A percentile compares a stretch with the other conserved stretches of the same genome.
Evolutionary conservation across 2,888 invertebrate species (phyloP).

Genomic region (Asteroscopus sphinx): DNA sequence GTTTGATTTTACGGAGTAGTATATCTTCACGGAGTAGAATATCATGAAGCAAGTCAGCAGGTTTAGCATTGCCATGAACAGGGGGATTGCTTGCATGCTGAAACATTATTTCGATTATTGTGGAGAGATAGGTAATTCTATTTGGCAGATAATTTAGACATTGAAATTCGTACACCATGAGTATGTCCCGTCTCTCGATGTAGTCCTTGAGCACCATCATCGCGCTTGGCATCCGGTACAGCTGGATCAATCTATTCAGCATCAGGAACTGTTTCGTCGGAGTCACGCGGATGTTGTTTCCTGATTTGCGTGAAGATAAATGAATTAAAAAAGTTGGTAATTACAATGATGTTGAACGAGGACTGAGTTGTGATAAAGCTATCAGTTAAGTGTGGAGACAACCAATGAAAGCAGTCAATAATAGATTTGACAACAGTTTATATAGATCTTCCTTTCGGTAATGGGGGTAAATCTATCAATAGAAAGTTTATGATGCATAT

Average conservation of each 20-base stretch:
- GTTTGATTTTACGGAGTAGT: constrained; percentile 29
- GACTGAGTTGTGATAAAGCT: too few species aligned
- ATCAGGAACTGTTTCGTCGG: constrained; percentile 71
- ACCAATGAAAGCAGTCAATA: too few species aligned
- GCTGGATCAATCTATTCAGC: constrained; percentile 78
- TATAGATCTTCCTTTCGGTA: too few species aligned
- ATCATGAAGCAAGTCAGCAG: constrained; percentile 73
- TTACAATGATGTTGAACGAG: too few species aligned
- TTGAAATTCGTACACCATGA: constrained; percentile 68
- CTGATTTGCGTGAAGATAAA: constrained; percentile 46
- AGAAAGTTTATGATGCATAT: too few species aligned
- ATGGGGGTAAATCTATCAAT: too few species aligned
- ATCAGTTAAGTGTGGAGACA: too few species aligned
- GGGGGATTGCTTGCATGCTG: constrained; percentile 74
- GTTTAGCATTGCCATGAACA: constrained; percentile 73
- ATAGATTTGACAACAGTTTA: too few species aligned
- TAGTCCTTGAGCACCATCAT: constrained; percentile 65
- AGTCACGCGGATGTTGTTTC: constrained; percentile 61
- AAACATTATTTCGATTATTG: constrained; percentile 13
- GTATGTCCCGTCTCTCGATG: constrained; percentile 72
- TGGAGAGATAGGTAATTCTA: too few species aligned
- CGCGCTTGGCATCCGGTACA: constrained; percentile 77
- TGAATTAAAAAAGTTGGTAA: too few species aligned
- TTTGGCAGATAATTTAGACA: not conserved
- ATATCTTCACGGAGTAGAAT: constrained; percentile 71